phyloP scores from a whole-genome alignment of 2,113 vertebrate species.

The Chionomys nivalis region DNA sequence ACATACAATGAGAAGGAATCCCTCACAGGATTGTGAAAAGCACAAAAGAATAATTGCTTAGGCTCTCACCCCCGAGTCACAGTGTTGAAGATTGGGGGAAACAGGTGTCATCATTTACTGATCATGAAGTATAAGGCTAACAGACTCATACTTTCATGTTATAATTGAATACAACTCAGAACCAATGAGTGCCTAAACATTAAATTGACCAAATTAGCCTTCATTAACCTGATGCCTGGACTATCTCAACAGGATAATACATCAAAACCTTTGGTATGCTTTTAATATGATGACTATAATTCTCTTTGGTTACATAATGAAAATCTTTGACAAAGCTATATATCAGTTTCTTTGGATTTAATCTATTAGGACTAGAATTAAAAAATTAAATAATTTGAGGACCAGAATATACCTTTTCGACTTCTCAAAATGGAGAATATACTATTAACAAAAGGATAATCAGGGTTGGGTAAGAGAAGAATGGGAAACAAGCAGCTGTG shows the following conservation, averaged over 20 bases:
- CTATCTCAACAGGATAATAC: not conserved
- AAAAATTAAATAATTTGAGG: not conserved
- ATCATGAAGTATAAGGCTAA: not conserved
- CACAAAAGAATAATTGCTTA: not conserved
- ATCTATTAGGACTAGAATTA: not conserved
- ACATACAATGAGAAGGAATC: no score
- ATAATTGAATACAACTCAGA: not conserved
- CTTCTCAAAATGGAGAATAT: not conserved
- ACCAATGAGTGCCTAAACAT: not conserved
- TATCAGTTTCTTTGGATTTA: no score
- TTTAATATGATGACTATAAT: not conserved
- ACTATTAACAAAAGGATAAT: not conserved
- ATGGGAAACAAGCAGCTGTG: not conserved
- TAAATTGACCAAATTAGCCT: not conserved
- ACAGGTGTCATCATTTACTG: not conserved
- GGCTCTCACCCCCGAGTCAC: accelerated
- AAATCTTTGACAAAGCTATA: not conserved
- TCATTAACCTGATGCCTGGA: not conserved
- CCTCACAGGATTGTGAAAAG: no score
- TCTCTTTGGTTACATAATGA: not conserved
- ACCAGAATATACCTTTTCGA: not conserved
- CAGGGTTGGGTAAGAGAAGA: not conserved
- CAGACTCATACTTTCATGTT: no score
- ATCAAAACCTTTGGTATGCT: not conserved
- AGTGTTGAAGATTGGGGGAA: not conserved